Base-by-base conservation (phyloP, 2,888 invertebrate genomes). In the Scaptomyza polygonia region DNA sequence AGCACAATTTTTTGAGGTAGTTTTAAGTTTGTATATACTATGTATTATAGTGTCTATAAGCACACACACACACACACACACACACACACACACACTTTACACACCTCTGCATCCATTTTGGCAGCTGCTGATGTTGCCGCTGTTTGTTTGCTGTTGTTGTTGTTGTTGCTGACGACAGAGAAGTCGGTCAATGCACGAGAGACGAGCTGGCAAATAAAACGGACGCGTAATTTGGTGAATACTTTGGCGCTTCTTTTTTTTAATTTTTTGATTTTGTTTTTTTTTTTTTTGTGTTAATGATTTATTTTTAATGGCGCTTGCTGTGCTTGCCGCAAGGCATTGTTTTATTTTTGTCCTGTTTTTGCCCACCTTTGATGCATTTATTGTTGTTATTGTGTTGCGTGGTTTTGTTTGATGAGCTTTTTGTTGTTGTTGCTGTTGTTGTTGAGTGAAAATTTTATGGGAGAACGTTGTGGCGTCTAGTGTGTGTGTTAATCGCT, bases 401-500 rank as follows among this genome's bases (percentile, higher is more conserved):
- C 52, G 57, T 42, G 14, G 7, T 36, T 25, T 25, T 25, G 25
- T 25, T 25, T 3, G 34, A n/a, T n/a, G 30, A 32, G 12, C n/a
- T 49, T 34, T 47, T 59, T 47, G 11, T 52, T 34, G 12, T 47
- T 14, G 14, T 36, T 53, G 42, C 39, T 65, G 34, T 36, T 52
- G 42, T 43, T 65, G 32, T 42, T 34, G 36, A 34, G 21, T 65
- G 18, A 34, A 53, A 30, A 32, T n/a, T n/a, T n/a, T n/a, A n/a
- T 65, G 73, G 73, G 49, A 65, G 70, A 64, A 73, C 65, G 67
- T 64, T 58, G 68, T 32, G 11, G 27, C 1, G 32, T 12, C 11
- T n/a, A n/a, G n/a, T n/a, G 32, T 48, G 85, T 76, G 81, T 89
- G 89, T 88, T 90, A 87, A 86, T 86, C 86, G 88, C 79, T 87